Evolutionary conservation across 1,140 invertebrate genomes (phyloP).

Genomic region (Epicauta chinensis): DNA sequence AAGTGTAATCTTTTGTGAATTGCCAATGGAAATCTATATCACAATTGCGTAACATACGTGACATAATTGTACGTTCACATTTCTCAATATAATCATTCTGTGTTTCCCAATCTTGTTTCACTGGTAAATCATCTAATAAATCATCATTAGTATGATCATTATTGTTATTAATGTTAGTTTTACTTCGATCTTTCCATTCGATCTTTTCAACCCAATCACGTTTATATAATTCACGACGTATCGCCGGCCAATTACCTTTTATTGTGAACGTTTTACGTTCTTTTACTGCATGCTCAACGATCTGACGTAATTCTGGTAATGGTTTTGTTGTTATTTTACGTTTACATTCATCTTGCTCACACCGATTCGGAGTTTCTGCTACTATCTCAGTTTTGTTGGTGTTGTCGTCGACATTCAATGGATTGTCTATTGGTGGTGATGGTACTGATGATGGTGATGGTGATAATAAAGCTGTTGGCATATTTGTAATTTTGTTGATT

Average conservation of each 20-base stretch:
- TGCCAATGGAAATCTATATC: slow-evolving; percentile 85
- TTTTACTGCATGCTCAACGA: slow-evolving; percentile 46
- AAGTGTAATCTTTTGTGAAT: slow-evolving; percentile 72
- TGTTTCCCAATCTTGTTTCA: slow-evolving; percentile 45
- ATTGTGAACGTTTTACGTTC: slow-evolving; percentile 48
- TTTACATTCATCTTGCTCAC: slow-evolving; percentile 29
- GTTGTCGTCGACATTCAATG: neutral
- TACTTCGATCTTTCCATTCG: slow-evolving; percentile 36
- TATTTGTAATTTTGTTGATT: neutral
- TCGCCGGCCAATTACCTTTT: slow-evolving; percentile 46
- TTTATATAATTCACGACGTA: slow-evolving; percentile 49
- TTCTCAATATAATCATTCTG: slow-evolving; percentile 40
- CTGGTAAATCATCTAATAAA: slow-evolving; percentile 44
- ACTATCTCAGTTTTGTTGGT: neutral
- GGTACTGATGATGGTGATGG: slow-evolving; percentile 6
- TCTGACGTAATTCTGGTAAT: slow-evolving; percentile 43
- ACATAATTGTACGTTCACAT: slow-evolving; percentile 56
- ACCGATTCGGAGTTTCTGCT: slow-evolving; percentile 26
- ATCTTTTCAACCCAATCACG: slow-evolving; percentile 60
- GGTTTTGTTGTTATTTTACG: slow-evolving; percentile 44
- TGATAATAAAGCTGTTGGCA: neutral
- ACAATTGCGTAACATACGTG: slow-evolving; percentile 55
- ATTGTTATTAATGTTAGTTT: slow-evolving; percentile 14
- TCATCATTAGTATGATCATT: slow-evolving; percentile 21
- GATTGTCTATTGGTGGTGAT: slow-evolving; percentile 9